Conservation (phyloP, 2,797 vertebrate species). For the Eulemur coronatus region DNA sequence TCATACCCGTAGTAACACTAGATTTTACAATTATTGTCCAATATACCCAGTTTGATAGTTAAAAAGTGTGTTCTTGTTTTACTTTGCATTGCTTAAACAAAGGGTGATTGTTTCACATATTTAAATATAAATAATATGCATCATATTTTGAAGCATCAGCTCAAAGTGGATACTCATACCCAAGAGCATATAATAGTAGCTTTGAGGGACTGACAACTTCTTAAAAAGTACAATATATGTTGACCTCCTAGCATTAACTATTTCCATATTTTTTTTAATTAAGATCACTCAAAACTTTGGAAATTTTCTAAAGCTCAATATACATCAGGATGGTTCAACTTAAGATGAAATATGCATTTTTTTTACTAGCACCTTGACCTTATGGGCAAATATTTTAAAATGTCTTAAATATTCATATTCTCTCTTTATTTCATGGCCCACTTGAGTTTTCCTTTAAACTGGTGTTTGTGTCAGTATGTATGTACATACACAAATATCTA, state of each 20-base stretch:
- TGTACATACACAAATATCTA: background rate
- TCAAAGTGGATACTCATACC: background rate
- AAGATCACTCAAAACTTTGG: background rate
- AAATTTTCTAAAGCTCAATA: background rate
- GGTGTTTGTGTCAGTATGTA: too few species aligned
- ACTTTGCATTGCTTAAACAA: background rate
- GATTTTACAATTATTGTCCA: background rate
- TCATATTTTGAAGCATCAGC: background rate
- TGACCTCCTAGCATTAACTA: background rate
- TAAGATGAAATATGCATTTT: background rate
- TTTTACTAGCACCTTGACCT: background rate
- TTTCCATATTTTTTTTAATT: background rate
- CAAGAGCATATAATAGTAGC: background rate
- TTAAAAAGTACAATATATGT: background rate
- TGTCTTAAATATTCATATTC: background rate
- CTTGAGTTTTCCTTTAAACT: background rate
- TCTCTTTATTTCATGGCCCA: background rate
- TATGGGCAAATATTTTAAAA: background rate
- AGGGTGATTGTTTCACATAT: background rate
- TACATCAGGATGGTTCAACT: background rate
- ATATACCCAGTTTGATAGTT: background rate
- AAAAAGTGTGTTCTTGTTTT: background rate
- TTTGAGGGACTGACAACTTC: background rate
- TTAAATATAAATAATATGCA: background rate
- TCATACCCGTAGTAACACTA: background rate